Conservation (phyloP, 2,888 invertebrate genomes). For the Synanthedon tipuliformis region DNA sequence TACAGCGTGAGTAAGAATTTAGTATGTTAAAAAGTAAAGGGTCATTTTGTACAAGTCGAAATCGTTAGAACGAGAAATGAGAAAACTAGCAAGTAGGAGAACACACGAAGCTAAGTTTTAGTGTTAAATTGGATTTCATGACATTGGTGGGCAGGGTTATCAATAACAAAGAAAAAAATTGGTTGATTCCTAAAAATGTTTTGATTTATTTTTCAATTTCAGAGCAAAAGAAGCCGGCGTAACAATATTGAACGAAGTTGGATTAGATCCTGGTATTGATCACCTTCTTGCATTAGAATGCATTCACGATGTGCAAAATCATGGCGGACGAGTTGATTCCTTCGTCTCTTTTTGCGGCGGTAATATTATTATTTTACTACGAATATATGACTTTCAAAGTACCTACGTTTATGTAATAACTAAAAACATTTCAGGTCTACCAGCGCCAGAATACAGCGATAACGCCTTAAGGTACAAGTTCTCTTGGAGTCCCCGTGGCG, state of each 20-base stretch:
- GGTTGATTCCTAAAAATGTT: no score
- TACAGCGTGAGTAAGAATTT: slow-evolving; percentile 68
- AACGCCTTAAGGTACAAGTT: slow-evolving; percentile 92
- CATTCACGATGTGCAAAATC: slow-evolving; percentile 90
- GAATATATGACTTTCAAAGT: neutral
- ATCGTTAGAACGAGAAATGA: no score
- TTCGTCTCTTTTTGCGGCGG: slow-evolving; percentile 97
- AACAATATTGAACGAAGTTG: slow-evolving; percentile 95
- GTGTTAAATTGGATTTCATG: no score
- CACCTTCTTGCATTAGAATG: slow-evolving; percentile 97
- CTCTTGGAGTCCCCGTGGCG: slow-evolving; percentile 97
- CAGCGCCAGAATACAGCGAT: slow-evolving; percentile 95
- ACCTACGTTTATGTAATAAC: neutral
- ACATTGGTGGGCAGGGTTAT: no score
- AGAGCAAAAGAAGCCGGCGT: slow-evolving; percentile 91
- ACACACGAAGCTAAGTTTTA: no score
- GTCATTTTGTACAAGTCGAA: no score
- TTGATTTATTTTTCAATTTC: slow-evolving; percentile 5
- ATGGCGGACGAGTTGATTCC: slow-evolving; percentile 92
- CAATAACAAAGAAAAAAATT: neutral
- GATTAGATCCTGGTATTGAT: slow-evolving; percentile 98
- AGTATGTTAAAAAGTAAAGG: no score
- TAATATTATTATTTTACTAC: slow-evolving; percentile 12
- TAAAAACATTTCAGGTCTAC: slow-evolving; percentile 73
- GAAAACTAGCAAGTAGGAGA: no score